Evolutionary conservation across 2,113 vertebrate species (phyloP).

Genomic region (Bambusicola thoracicus): DNA sequence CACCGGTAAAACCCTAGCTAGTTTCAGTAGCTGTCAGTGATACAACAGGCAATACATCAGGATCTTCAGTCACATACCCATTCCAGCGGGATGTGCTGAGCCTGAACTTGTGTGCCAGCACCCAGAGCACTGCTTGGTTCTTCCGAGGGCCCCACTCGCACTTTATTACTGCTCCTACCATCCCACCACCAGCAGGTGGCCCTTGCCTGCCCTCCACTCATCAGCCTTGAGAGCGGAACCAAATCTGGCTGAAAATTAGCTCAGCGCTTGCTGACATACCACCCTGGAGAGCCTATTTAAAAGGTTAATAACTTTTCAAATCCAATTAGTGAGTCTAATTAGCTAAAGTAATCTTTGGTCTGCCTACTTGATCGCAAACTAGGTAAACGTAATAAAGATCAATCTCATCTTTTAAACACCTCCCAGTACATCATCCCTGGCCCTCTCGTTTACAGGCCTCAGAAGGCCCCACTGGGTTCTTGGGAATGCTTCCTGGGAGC

Average conservation of each 20-base stretch:
- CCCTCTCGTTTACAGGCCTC: neutral
- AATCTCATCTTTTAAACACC: neutral
- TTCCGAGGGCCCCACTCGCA: neutral
- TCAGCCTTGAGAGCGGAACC: neutral
- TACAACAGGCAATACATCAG: neutral
- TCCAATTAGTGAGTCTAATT: constrained; percentile 60
- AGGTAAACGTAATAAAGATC: constrained; percentile 11
- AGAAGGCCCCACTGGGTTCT: neutral
- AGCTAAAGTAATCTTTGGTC: constrained; percentile 43
- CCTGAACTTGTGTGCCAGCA: rapidly evolving
- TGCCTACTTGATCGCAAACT: constrained; percentile 37
- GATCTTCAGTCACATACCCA: rapidly evolving
- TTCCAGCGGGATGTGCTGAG: rapidly evolving
- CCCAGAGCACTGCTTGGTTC: neutral
- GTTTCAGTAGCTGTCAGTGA: neutral
- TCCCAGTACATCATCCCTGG: neutral
- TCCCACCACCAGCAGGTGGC: neutral
- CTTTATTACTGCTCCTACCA: neutral
- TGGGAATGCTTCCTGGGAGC: neutral
- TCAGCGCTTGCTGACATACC: neutral
- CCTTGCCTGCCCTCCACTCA: neutral
- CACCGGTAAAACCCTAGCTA: neutral
- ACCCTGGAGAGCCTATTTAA: constrained; percentile 10
- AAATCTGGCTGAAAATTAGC: neutral
- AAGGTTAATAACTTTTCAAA: constrained; percentile 53